Evolutionary conservation across 2,113 vertebrate genomes (phyloP).

Genomic region (Oophaga pumilio): DNA sequence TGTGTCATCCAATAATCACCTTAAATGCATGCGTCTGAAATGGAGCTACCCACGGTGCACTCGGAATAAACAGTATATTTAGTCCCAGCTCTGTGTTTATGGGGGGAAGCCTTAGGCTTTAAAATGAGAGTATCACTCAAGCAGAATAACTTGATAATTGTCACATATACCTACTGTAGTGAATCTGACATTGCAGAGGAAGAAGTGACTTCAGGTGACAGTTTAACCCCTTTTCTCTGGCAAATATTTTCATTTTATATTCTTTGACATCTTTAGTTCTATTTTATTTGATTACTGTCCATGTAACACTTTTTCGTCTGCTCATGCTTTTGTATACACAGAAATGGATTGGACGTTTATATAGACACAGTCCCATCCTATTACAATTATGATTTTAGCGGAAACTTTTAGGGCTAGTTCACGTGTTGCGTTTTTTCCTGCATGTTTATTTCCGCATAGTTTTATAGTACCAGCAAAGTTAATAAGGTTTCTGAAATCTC

Average conservation of each 20-base stretch:
- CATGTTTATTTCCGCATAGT: too few relatives aligned
- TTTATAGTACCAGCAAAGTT: too few relatives aligned
- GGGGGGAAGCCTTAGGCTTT: slow-evolving; percentile 40
- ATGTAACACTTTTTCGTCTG: neutral
- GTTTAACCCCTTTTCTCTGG: slow-evolving; percentile 1
- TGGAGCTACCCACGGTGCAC: neutral
- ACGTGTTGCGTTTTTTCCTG: too few relatives aligned
- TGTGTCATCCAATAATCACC: neutral
- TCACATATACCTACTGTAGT: slow-evolving; percentile 28
- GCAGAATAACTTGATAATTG: slow-evolving; percentile 39
- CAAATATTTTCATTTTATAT: neutral
- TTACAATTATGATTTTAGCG: neutral
- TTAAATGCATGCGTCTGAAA: neutral
- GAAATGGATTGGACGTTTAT: neutral
- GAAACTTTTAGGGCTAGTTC: neutral
- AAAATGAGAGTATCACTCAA: slow-evolving; percentile 42
- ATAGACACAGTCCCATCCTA: neutral
- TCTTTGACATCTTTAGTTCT: neutral
- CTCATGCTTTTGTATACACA: neutral
- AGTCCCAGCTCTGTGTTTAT: slow-evolving; percentile 35
- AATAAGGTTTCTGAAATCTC: too few relatives aligned
- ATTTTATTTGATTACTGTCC: neutral
- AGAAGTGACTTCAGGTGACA: slow-evolving; percentile 42
- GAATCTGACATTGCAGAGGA: slow-evolving; percentile 25
- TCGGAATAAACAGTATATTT: slow-evolving; percentile 33